Conservation (phyloP, 2,888 invertebrate species). For the Gandaritis pyraliata region DNA sequence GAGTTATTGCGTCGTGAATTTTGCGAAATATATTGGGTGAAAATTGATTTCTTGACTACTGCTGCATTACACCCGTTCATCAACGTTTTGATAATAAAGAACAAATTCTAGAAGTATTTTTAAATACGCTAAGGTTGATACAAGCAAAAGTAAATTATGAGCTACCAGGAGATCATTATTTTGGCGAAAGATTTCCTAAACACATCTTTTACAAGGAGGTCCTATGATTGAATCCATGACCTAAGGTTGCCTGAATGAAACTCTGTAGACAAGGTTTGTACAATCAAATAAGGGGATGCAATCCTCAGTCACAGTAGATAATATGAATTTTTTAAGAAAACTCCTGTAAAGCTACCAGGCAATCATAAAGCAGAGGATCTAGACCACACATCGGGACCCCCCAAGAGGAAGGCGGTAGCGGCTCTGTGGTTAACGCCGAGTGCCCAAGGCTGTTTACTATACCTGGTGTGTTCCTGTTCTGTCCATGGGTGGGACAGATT, state of each 20-base stretch:
- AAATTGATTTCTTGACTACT: slow-evolving; percentile 66
- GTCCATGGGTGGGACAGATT: background rate
- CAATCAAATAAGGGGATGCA: no score
- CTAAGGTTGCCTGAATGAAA: no score
- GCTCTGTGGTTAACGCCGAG: slow-evolving; percentile 53
- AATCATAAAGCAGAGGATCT: slow-evolving; percentile 28
- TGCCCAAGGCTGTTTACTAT: slow-evolving; percentile 33
- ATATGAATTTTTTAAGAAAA: background rate
- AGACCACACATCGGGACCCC: slow-evolving; percentile 62
- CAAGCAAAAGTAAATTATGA: no score
- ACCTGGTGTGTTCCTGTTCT: slow-evolving; percentile 19
- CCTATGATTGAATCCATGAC: no score
- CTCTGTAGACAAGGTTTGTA: no score
- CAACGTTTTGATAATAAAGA: slow-evolving; percentile 1
- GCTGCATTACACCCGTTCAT: slow-evolving; percentile 26
- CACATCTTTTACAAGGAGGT: no score
- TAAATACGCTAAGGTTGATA: no score
- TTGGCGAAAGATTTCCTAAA: no score
- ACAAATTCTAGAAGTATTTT: background rate
- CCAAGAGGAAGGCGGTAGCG: slow-evolving; percentile 67
- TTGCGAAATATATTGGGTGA: slow-evolving; percentile 64
- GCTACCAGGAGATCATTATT: no score
- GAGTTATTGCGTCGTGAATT: slow-evolving; percentile 66
- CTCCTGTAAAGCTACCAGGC: slow-evolving; percentile 28
- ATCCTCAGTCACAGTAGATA: no score